phyloP scores from a whole-genome alignment of 2,113 vertebrate genomes.

The Prinia subflava region DNA sequence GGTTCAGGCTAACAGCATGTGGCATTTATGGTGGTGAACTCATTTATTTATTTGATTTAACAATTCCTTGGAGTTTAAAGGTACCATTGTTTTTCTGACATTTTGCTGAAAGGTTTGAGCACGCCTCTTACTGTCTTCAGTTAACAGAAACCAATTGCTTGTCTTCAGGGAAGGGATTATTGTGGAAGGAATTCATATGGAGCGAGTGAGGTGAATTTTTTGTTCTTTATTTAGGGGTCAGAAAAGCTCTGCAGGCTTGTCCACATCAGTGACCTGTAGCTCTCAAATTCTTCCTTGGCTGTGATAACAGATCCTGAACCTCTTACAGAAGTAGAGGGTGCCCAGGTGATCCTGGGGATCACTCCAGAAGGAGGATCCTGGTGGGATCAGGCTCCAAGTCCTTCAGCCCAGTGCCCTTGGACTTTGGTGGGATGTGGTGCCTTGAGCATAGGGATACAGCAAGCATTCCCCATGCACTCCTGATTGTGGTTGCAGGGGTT shows the following conservation, averaged over 20 bases:
- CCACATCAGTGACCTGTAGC: neutral
- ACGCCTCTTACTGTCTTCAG: neutral
- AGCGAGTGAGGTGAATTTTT: neutral
- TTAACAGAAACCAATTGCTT: neutral
- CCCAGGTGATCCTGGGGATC: neutral
- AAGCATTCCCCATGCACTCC: accelerated
- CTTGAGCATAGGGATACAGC: neutral
- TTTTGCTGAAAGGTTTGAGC: neutral
- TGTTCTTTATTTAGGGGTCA: neutral
- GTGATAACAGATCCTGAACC: neutral
- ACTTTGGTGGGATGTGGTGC: accelerated
- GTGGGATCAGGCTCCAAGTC: neutral
- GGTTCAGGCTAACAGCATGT: neutral
- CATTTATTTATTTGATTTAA: neutral
- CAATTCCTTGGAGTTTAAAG: neutral
- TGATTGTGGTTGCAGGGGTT: accelerated
- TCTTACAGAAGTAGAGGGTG: neutral
- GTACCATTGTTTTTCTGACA: neutral
- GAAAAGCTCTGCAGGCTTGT: neutral
- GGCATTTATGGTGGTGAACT: neutral
- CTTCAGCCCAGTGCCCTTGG: neutral
- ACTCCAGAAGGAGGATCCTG: neutral
- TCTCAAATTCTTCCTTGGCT: neutral
- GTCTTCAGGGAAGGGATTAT: neutral
- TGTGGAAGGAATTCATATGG: neutral